Percentiles rank a stretch among this genome's conserved stretches.
Evolutionary conservation across 2,113 vertebrate genomes (phyloP).

Genomic region (Scytalopus superciliaris): DNA sequence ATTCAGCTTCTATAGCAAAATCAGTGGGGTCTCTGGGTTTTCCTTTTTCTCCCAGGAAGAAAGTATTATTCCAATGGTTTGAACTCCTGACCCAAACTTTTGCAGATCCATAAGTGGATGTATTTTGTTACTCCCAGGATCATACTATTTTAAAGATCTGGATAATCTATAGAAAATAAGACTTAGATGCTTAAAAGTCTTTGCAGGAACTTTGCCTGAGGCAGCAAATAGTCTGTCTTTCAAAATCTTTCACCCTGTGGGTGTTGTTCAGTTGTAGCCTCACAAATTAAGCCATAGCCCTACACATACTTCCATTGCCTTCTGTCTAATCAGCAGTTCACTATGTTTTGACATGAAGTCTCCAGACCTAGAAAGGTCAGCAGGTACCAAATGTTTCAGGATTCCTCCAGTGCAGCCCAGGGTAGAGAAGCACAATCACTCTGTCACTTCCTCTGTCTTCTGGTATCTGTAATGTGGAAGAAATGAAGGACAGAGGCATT

Average conservation of each 20-base stretch:
- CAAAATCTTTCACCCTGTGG: background rate
- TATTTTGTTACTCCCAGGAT: background rate
- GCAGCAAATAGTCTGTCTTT: background rate
- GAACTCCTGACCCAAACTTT: background rate
- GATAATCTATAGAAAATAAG: background rate
- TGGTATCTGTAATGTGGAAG: background rate
- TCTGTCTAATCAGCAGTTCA: background rate
- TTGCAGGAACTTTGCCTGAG: background rate
- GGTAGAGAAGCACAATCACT: background rate
- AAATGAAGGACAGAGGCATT: background rate
- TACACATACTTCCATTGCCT: background rate
- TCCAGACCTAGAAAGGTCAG: background rate
- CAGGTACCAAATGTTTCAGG: fast-evolving
- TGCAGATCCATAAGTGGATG: background rate
- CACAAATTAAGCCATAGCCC: background rate
- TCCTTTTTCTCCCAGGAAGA: background rate
- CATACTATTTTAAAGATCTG: background rate
- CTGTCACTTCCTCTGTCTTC: background rate
- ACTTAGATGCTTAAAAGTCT: background rate
- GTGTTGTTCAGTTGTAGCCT: background rate
- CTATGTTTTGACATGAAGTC: background rate
- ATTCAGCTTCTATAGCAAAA: background rate
- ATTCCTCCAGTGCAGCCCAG: background rate
- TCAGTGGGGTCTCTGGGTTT: background rate
- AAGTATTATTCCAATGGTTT: background rate